Evolutionary conservation across 1,140 invertebrate genomes (phyloP).

Genomic region (Diabrotica virgifera): DNA sequence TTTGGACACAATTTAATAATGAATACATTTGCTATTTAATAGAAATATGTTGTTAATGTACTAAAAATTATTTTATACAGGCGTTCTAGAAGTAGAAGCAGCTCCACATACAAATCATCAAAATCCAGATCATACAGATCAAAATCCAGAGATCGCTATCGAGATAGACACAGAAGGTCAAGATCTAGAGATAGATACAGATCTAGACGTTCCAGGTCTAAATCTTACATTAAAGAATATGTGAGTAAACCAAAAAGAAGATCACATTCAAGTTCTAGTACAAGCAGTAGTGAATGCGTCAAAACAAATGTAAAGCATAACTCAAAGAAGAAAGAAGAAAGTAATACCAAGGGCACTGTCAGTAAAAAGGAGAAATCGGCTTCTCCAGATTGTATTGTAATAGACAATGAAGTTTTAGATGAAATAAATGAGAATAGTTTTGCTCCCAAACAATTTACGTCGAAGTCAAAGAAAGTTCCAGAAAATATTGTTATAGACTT

Average conservation of each 20-base stretch:
- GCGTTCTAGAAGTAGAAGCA: slow-evolving; percentile 31
- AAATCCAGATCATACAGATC: slow-evolving; percentile 32
- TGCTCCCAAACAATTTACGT: slow-evolving; percentile 36
- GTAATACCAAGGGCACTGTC: background rate
- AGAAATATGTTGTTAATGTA: background rate
- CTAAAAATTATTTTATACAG: slow-evolving; percentile 2
- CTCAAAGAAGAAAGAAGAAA: slow-evolving; percentile 22
- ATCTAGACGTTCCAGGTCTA: slow-evolving; percentile 36
- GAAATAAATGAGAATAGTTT: slow-evolving; percentile 44
- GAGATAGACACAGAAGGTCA: slow-evolving; percentile 26
- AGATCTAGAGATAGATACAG: slow-evolving; percentile 32
- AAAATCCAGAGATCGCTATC: slow-evolving; percentile 30
- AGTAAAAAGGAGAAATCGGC: slow-evolving; percentile 5
- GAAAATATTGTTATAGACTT: slow-evolving; percentile 47
- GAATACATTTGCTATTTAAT: slow-evolving; percentile 5
- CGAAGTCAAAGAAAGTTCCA: slow-evolving; percentile 37
- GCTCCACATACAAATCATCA: slow-evolving; percentile 26
- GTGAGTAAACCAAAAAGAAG: slow-evolving; percentile 31
- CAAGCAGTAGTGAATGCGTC: slow-evolving; percentile 12
- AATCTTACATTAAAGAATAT: slow-evolving; percentile 39
- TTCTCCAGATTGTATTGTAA: slow-evolving; percentile 12
- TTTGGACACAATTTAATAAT: too few species aligned
- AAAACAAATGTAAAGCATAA: slow-evolving; percentile 15
- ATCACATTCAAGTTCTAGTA: slow-evolving; percentile 28
- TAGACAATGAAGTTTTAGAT: slow-evolving; percentile 36